Conservation (phyloP, 2,888 invertebrate genomes). For the Eucriotettix oculatus region DNA sequence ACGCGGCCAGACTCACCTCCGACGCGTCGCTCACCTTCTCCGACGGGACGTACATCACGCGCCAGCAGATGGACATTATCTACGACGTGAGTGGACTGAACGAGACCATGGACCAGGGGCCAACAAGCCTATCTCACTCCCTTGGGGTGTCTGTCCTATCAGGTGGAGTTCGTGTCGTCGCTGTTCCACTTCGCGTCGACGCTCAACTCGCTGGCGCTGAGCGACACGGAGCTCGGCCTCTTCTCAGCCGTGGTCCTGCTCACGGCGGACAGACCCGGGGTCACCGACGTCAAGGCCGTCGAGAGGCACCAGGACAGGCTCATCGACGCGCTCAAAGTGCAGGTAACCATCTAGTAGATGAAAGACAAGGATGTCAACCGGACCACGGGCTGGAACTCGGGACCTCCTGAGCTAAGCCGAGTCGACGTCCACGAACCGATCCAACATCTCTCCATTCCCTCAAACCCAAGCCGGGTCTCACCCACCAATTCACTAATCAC, state of each 20-base stretch:
- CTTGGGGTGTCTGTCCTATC: slow-evolving; percentile 23
- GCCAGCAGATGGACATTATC: slow-evolving; percentile 68
- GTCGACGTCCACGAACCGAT: too few relatives aligned
- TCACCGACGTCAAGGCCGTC: slow-evolving; percentile 63
- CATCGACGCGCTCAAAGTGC: slow-evolving; percentile 72
- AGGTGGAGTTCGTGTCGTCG: slow-evolving; percentile 71
- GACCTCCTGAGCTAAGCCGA: too few relatives aligned
- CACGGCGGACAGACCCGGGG: slow-evolving; percentile 60
- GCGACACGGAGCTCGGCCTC: slow-evolving; percentile 80
- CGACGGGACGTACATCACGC: slow-evolving; percentile 71
- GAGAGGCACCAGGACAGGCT: slow-evolving; percentile 65
- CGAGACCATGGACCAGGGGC: too few relatives aligned
- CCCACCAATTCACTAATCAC: too few relatives aligned
- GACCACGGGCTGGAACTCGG: too few relatives aligned
- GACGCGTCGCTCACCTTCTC: slow-evolving; percentile 68
- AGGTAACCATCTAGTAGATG: too few relatives aligned
- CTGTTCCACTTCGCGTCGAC: slow-evolving; percentile 66
- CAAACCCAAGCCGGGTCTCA: too few relatives aligned
- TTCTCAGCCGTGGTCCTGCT: slow-evolving; percentile 75
- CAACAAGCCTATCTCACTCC: too few relatives aligned
- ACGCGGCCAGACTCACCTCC: slow-evolving; percentile 64
- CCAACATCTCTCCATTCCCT: too few relatives aligned
- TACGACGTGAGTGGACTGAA: slow-evolving; percentile 83
- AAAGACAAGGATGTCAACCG: too few relatives aligned
- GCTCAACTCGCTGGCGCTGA: slow-evolving; percentile 56